Percentiles rank a stretch among this genome's conserved stretches.
These are phyloP conservation scores for Ophion costatus DNA, from an alignment of 2,888 invertebrate species.

Conservation along the genomic window DNA sequence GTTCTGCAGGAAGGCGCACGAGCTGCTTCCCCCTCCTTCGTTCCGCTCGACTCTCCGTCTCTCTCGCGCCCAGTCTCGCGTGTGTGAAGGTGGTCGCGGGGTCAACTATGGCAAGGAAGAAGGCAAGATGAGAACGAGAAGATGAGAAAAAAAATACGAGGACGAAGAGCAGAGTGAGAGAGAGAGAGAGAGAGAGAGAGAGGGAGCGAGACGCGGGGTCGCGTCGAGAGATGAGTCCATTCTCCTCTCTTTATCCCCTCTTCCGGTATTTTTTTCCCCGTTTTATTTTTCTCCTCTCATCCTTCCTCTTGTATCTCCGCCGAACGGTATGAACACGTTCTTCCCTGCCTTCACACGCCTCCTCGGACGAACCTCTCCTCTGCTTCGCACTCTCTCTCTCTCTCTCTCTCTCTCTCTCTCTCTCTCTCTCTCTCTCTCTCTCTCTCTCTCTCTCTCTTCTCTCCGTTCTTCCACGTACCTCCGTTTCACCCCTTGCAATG, in stretches of 20 bases:
- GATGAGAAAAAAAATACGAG: constrained; percentile 64
- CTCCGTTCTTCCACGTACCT: constrained; percentile 39
- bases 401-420: background rate
- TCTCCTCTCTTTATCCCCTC: constrained; percentile 58
- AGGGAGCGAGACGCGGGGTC: constrained; percentile 29
- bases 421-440: background rate
- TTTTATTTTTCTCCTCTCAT: constrained; percentile 33
- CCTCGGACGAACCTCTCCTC: constrained; percentile 18
- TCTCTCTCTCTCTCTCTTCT: background rate
- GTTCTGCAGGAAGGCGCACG: constrained; percentile 52
- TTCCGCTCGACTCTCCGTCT: constrained; percentile 20
- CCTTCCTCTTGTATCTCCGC: constrained; percentile 40
- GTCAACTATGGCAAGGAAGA: constrained; percentile 66
- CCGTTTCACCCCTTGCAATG: constrained; percentile 42
- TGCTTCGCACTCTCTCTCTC: constrained; percentile 2
- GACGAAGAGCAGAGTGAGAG: constrained; percentile 31
- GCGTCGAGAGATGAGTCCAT: constrained; percentile 55
- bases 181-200: constrained; percentile 48
- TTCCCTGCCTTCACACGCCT: constrained; percentile 49
- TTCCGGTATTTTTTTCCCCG: constrained; percentile 31
- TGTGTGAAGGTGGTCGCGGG: constrained; percentile 58
- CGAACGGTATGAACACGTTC: constrained; percentile 58
- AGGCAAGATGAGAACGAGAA: constrained; percentile 62
- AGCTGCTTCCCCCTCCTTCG: constrained; percentile 39
- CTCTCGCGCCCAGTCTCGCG: constrained; percentile 19